A percentile compares a stretch with the other conserved stretches of the same genome.
Conservation (phyloP, 2,113 vertebrate genomes). For the Xenopus borealis region DNA sequence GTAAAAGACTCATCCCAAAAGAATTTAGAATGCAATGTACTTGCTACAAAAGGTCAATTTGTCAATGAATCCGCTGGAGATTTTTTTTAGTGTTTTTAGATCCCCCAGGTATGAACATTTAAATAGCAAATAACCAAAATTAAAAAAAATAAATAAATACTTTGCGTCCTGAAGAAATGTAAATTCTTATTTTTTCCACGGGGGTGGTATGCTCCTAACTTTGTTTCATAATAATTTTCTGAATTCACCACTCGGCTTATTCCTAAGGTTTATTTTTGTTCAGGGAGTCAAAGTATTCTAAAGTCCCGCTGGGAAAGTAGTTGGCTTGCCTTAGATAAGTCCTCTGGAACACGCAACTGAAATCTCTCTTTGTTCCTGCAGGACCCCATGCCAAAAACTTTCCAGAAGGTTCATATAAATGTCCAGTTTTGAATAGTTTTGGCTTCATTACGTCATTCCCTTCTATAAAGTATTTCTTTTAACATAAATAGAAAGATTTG, state of each 20-base stretch:
- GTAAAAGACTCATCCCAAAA: too few species aligned
- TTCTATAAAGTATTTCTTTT: constrained; percentile 30
- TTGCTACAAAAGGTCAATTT: background rate
- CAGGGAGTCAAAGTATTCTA: constrained; percentile 49
- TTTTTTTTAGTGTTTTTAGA: background rate
- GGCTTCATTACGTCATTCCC: constrained; percentile 38
- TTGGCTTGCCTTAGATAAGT: constrained; percentile 47
- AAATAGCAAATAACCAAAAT: background rate
- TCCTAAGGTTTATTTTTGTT: constrained; percentile 52
- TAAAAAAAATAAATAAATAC: background rate
- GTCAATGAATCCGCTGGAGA: background rate
- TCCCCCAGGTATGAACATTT: background rate
- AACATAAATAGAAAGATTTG: constrained; percentile 24
- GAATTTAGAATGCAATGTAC: too few species aligned
- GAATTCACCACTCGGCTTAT: constrained; percentile 55
- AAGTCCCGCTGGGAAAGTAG: constrained; percentile 22
- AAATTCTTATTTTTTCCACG: background rate
- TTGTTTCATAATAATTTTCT: constrained; percentile 35
- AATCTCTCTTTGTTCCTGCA: constrained; percentile 46
- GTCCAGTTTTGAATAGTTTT: constrained; percentile 40
- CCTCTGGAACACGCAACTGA: constrained; percentile 28
- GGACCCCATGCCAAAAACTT: constrained; percentile 49
- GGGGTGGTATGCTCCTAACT: background rate
- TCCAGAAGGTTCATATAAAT: constrained; percentile 52
- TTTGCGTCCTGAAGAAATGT: background rate